Percentiles rank a stretch among this genome's conserved stretches.
phyloP scores from a whole-genome alignment of 2,113 vertebrate genomes.

The Lepus europaeus region DNA sequence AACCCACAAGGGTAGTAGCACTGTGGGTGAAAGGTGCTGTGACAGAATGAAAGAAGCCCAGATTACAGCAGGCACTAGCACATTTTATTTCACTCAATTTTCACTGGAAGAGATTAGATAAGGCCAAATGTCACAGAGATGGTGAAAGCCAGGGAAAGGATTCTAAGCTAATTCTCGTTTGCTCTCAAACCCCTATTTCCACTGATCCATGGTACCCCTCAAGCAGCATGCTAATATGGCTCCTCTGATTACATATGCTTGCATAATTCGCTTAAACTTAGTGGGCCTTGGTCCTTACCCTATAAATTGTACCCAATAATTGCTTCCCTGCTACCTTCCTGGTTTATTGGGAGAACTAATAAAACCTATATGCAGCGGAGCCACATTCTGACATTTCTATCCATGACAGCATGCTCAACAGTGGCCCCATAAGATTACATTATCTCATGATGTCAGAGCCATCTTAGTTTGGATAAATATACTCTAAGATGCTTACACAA shows the following conservation, averaged over 20 bases:
- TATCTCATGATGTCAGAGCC: too few relatives aligned
- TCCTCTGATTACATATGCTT: not conserved
- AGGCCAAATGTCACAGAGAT: not conserved
- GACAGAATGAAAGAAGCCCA: not conserved
- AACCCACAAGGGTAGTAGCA: not conserved
- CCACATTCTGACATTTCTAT: not conserved
- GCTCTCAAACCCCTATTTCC: not conserved
- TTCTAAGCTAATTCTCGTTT: not conserved
- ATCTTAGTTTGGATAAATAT: not conserved
- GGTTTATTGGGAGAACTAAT: not conserved
- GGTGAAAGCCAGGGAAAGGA: not conserved
- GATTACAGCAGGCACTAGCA: not conserved
- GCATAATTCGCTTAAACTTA: not conserved
- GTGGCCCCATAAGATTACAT: too few relatives aligned
- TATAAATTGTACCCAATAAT: constrained; percentile 6
- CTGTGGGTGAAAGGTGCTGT: not conserved
- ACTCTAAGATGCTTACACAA: not conserved
- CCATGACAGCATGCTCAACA: not conserved
- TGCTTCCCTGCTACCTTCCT: not conserved
- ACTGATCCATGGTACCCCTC: not conserved
- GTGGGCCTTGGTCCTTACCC: not conserved
- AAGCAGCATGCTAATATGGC: not conserved
- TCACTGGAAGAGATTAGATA: not conserved
- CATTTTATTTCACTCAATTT: not conserved
- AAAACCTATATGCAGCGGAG: not conserved